These are phyloP conservation scores for Argyresthia albistria DNA, from an alignment of 2,888 invertebrate genomes.

Conservation along the genomic window DNA sequence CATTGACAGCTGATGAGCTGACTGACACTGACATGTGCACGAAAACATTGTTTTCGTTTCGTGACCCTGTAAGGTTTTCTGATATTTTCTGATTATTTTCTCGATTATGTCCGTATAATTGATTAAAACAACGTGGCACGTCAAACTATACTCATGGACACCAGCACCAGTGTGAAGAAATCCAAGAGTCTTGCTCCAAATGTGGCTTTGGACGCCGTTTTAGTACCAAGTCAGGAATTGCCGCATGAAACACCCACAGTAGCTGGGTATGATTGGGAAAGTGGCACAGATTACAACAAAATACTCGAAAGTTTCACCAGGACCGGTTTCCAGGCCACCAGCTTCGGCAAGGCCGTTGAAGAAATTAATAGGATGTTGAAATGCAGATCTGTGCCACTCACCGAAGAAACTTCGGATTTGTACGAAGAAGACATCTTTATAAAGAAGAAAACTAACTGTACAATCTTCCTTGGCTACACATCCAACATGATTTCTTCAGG, in stretches of 20 bases:
- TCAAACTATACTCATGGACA: constrained; percentile 27
- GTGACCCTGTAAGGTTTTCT: no score
- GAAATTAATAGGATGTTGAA: constrained; percentile 95
- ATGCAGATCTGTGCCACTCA: constrained; percentile 78
- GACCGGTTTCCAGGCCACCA: constrained; percentile 98
- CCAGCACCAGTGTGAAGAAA: constrained; percentile 26
- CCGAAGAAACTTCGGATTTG: constrained; percentile 75
- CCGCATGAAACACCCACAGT: constrained; percentile 79
- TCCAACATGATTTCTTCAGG: constrained; percentile 98
- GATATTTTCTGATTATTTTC: no score
- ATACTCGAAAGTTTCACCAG: constrained; percentile 84
- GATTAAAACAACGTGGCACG: no score
- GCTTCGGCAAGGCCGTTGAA: constrained; percentile 90
- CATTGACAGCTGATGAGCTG: no score
- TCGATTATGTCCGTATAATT: no score
- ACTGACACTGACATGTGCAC: no score
- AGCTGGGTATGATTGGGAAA: constrained; percentile 94
- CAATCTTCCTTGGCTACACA: constrained; percentile 97
- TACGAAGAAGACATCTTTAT: constrained; percentile 88
- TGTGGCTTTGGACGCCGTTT: constrained; percentile 79
- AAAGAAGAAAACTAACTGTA: constrained; percentile 84
- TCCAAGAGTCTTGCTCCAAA: constrained; percentile 44
- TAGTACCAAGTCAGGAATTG: constrained; percentile 77
- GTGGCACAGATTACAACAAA: constrained; percentile 88
- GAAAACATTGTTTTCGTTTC: no score